Conservation (phyloP, 64 coral and sea anemone genomes). For the Hydrozoanthus tunicans region DNA sequence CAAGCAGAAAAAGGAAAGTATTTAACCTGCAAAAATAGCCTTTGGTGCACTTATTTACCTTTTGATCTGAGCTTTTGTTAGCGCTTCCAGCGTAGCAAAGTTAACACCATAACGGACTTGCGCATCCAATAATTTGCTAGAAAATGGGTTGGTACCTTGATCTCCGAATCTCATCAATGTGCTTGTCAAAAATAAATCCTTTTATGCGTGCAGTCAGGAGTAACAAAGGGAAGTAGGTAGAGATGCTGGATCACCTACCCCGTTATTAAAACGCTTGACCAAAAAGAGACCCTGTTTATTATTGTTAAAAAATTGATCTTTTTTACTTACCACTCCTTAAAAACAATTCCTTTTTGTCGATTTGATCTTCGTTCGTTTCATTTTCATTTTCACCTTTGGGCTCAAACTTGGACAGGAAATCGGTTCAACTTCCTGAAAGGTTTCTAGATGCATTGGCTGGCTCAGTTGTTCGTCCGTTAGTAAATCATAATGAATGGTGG, state of each 20-base stretch:
- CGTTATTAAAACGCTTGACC: background rate
- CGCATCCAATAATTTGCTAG: slow-evolving; percentile 13
- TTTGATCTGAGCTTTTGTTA: background rate
- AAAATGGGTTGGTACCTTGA: too few species aligned
- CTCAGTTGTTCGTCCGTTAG: background rate
- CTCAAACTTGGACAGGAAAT: slow-evolving; percentile 15
- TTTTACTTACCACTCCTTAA: slow-evolving; percentile 35
- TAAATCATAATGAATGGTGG: slow-evolving; percentile 7
- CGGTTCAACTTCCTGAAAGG: slow-evolving; percentile 24
- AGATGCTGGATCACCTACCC: background rate
- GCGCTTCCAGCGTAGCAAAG: slow-evolving; percentile 17
- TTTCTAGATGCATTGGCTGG: slow-evolving; percentile 13
- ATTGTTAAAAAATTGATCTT: background rate
- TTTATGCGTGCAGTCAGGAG: background rate
- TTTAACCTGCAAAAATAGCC: background rate
- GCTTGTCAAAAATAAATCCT: background rate
- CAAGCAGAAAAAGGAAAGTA: slow-evolving; percentile 3
- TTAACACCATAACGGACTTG: slow-evolving; percentile 26
- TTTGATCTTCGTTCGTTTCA: slow-evolving; percentile 24
- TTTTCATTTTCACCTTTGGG: background rate
- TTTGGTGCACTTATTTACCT: background rate
- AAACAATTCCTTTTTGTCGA: slow-evolving; percentile 22
- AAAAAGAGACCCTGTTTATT: background rate
- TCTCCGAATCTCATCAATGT: background rate
- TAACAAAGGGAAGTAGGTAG: background rate